Evolutionary conservation across 1,140 invertebrate genomes (phyloP).

Genomic region (Bombus superbus): DNA sequence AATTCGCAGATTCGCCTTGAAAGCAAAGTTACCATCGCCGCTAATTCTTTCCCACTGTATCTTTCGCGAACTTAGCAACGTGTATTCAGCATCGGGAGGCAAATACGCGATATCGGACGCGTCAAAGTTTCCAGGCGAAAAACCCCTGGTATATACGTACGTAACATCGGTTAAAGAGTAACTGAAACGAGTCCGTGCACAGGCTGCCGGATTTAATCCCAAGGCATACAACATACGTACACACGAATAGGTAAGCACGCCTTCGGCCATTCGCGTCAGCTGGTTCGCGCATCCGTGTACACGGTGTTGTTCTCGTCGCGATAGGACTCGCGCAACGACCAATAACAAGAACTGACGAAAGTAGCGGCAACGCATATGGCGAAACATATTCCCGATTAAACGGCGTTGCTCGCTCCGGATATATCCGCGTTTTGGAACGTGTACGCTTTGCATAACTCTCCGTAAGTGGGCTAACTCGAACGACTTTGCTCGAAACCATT

Average conservation of each 20-base stretch:
- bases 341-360: conserved; percentile 16
- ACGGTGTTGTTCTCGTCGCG: not conserved
- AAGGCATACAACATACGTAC: no score
- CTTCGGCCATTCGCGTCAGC: conserved; percentile 9
- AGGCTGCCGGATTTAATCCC: conserved; percentile 9
- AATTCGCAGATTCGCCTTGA: not conserved
- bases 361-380: not conserved
- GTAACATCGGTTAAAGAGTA: not conserved
- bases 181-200: conserved; percentile 8
- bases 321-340: not conserved
- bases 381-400: conserved; percentile 23
- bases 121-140: not conserved
- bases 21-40: no score
- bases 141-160: not conserved
- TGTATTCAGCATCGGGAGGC: not conserved
- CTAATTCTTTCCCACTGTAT: not conserved
- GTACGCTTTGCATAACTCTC: not conserved
- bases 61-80: not conserved
- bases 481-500: not conserved
- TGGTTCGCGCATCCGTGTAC: not conserved
- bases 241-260: not conserved
- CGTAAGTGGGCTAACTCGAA: no score
- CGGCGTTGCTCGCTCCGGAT: no score
- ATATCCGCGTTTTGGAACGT: not conserved
- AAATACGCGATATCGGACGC: not conserved